Evolutionary conservation across 64 coral and sea anemone species (phyloP).

Genomic region (Stichodactyla helianthus): DNA sequence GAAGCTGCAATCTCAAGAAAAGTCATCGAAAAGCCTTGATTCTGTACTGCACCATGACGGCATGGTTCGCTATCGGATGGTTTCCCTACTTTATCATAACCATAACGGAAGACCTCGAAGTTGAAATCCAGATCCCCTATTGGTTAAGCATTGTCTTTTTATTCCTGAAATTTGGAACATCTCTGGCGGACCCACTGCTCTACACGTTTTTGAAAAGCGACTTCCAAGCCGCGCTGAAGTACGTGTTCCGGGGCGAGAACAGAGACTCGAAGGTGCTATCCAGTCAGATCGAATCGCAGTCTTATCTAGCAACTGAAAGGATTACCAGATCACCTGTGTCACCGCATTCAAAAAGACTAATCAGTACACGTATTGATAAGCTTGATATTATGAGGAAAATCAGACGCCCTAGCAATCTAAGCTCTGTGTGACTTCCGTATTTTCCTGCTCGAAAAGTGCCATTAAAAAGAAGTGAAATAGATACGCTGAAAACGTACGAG

Average conservation of each 20-base stretch:
- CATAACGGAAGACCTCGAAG: slow-evolving; percentile 16
- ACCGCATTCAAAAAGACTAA: neutral
- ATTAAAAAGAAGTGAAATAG: too few species aligned
- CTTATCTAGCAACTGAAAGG: neutral
- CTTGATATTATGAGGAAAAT: neutral
- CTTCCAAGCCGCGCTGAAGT: slow-evolving; percentile 23
- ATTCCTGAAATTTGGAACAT: slow-evolving; percentile 30
- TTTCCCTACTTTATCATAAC: slow-evolving; percentile 51
- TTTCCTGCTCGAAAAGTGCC: too few species aligned
- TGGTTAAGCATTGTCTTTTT: slow-evolving; percentile 35
- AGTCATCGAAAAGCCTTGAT: neutral
- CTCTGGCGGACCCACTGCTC: slow-evolving; percentile 30
- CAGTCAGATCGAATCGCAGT: neutral
- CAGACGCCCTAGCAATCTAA: neutral
- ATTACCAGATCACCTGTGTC: neutral
- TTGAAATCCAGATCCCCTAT: slow-evolving; percentile 1
- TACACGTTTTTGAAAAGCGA: slow-evolving; percentile 40
- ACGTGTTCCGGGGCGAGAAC: neutral
- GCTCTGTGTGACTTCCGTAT: neutral
- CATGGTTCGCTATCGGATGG: slow-evolving; percentile 34
- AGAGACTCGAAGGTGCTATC: neutral
- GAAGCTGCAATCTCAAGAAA: neutral
- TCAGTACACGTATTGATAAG: neutral
- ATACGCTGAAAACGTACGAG: too few species aligned
- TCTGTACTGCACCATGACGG: slow-evolving; percentile 20